A percentile compares a stretch with the other conserved stretches of the same genome.
These are phyloP conservation scores for Percina caprodes DNA, from an alignment of 2,113 vertebrate genomes.

Conservation along the genomic window DNA sequence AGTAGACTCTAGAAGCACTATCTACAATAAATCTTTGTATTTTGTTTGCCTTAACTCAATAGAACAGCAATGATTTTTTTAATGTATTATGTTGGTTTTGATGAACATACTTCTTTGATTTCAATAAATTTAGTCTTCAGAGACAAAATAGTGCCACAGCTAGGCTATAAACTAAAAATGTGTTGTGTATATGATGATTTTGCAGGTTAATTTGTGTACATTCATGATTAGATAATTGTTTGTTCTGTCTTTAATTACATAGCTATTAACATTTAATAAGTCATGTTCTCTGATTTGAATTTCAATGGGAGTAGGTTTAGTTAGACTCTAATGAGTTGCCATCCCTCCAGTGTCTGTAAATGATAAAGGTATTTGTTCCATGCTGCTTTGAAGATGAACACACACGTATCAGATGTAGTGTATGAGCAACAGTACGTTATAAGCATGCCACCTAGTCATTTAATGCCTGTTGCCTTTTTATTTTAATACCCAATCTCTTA, in stretches of 20 bases:
- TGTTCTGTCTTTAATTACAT: constrained; percentile 11
- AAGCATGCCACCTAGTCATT: background rate
- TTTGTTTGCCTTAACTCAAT: background rate
- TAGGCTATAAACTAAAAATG: background rate
- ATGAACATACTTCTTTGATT: background rate
- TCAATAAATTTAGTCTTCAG: background rate
- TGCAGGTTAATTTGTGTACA: background rate
- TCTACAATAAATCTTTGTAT: background rate
- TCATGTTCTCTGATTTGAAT: constrained; percentile 28
- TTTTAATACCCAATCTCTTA: background rate
- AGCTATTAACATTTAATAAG: constrained; percentile 11
- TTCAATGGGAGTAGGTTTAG: constrained; percentile 17
- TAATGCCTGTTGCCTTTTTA: background rate
- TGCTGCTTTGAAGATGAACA: constrained; percentile 6
- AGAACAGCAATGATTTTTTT: background rate
- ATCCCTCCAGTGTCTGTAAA: constrained; percentile 6
- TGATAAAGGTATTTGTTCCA: background rate
- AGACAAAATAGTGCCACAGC: background rate
- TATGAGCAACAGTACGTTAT: background rate
- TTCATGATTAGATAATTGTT: constrained; percentile 24
- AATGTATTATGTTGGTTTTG: background rate
- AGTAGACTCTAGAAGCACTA: background rate
- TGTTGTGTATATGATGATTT: background rate
- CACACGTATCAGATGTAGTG: background rate
- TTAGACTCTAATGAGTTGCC: constrained; percentile 21